Conservation (phyloP, 1,140 invertebrate genomes). For the Drosophila micromelanica region DNA sequence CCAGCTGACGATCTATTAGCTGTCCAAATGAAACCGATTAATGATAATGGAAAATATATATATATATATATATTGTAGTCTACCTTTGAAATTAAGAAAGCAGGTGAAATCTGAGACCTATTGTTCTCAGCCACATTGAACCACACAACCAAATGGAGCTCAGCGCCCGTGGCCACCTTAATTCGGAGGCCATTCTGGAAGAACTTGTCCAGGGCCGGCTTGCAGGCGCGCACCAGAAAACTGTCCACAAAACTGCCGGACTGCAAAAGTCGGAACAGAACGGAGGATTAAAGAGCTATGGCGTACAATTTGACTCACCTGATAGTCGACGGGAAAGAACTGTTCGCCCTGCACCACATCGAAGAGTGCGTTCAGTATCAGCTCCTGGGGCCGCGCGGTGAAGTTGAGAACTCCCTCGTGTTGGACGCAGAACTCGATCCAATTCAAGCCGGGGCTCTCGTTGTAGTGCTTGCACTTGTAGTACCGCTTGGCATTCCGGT, state of each 20-base stretch:
- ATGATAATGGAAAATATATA: neutral
- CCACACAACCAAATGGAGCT: slow-evolving; percentile 29
- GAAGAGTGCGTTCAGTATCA: slow-evolving; percentile 50
- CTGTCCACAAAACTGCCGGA: slow-evolving; percentile 36
- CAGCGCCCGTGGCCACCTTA: neutral
- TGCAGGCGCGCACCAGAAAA: slow-evolving; percentile 54
- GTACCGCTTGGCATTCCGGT: slow-evolving; percentile 27
- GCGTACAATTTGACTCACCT: slow-evolving; percentile 25
- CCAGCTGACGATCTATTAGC: slow-evolving; percentile 29
- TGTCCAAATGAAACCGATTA: neutral
- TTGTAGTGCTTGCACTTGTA: slow-evolving; percentile 43
- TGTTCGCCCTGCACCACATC: slow-evolving; percentile 49
- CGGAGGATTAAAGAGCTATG: neutral
- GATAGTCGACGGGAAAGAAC: slow-evolving; percentile 56
- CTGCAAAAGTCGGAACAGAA: slow-evolving; percentile 16
- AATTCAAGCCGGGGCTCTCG: slow-evolving; percentile 36
- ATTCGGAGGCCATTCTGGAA: slow-evolving; percentile 40
- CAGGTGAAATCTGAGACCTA: slow-evolving; percentile 46
- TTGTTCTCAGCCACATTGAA: slow-evolving; percentile 49
- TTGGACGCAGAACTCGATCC: slow-evolving; percentile 53
- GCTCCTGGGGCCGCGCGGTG: slow-evolving; percentile 17
- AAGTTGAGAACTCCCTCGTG: slow-evolving; percentile 44
- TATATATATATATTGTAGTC: neutral
- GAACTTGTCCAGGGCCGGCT: slow-evolving; percentile 54
- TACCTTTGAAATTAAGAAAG: slow-evolving; percentile 41